phyloP scores from a whole-genome alignment of 92 coral and sea anemone species.

The Zoanthus sociatus region DNA sequence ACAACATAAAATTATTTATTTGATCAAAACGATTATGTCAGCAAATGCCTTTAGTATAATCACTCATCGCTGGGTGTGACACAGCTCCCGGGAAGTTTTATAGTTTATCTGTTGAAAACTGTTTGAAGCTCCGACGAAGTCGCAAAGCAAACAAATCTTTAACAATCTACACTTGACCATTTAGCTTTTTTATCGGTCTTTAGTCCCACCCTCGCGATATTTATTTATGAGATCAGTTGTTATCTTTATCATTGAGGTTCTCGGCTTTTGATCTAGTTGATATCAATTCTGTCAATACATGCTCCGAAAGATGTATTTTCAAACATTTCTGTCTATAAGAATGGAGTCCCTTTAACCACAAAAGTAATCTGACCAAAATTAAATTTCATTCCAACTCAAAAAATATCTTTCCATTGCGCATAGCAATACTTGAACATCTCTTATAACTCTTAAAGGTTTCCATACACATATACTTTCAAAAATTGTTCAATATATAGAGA shows the following conservation, averaged over 20 bases:
- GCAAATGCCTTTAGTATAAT: not conserved
- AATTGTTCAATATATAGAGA: too few species aligned
- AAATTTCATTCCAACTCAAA: not conserved
- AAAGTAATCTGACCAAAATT: not conserved
- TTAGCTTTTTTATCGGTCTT: not conserved
- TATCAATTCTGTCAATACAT: conserved; percentile 12
- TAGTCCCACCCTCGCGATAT: conserved; percentile 1
- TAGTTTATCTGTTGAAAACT: not conserved
- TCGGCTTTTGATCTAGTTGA: conserved; percentile 18
- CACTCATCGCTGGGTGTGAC: not conserved
- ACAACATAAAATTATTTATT: not conserved
- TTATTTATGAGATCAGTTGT: conserved; percentile 21
- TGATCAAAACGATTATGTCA: not conserved
- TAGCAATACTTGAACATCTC: not conserved
- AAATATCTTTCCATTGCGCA: not conserved
- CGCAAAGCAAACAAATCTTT: not conserved
- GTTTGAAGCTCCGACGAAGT: not conserved
- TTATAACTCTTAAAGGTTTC: not conserved
- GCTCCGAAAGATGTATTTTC: not conserved
- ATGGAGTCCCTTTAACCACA: not conserved
- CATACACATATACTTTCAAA: not conserved
- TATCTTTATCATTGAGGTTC: conserved; percentile 14
- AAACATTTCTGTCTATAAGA: not conserved
- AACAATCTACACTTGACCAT: conserved; percentile 10
- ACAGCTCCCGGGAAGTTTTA: not conserved